Percentiles rank a stretch among this genome's conserved stretches.
Conservation (phyloP, 1,140 invertebrate genomes). For the Elysia chlorotica region DNA sequence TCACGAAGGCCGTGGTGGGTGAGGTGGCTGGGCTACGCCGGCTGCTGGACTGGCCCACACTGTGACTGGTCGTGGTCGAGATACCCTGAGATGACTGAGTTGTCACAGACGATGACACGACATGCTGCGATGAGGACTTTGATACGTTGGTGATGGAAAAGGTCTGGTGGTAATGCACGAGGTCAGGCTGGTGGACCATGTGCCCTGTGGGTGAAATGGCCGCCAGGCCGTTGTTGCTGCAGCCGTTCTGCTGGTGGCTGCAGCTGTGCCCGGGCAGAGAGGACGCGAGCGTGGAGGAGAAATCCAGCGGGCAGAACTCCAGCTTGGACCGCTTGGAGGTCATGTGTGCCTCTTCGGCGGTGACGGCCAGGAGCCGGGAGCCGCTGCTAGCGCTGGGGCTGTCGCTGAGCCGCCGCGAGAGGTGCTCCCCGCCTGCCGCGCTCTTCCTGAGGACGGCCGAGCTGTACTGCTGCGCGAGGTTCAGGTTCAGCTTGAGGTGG, state of each 20-base stretch:
- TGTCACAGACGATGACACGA: not conserved
- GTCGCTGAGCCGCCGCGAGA: not conserved
- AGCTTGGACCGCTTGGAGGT: slow-evolving; percentile 19
- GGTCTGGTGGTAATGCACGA: slow-evolving; percentile 13
- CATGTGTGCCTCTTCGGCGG: slow-evolving; percentile 6
- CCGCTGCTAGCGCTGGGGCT: not conserved
- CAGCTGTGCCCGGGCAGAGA: slow-evolving; percentile 2
- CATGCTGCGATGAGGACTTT: not conserved
- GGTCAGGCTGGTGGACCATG: not conserved
- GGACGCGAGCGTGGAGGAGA: slow-evolving; percentile 12
- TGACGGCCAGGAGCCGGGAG: not conserved
- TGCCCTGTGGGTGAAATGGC: not conserved
- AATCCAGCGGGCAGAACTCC: slow-evolving; percentile 1
- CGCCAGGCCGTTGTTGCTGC: not conserved
- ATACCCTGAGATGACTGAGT: too few relatives aligned
- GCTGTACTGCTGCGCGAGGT: slow-evolving; percentile 22
- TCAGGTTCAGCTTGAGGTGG: slow-evolving; percentile 27
- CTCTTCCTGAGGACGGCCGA: too few relatives aligned
- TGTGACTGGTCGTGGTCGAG: slow-evolving; percentile 2
- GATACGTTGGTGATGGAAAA: not conserved
- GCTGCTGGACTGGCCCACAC: not conserved
- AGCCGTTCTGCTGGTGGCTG: not conserved
- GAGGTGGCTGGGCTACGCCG: slow-evolving; percentile 2
- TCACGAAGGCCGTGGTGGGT: slow-evolving; percentile 14
- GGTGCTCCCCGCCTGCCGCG: too few relatives aligned